Percentiles rank a stretch among this genome's conserved stretches.
These are phyloP conservation scores for Thunnus thynnus DNA, from an alignment of 2,113 vertebrate genomes.

Conservation along the genomic window DNA sequence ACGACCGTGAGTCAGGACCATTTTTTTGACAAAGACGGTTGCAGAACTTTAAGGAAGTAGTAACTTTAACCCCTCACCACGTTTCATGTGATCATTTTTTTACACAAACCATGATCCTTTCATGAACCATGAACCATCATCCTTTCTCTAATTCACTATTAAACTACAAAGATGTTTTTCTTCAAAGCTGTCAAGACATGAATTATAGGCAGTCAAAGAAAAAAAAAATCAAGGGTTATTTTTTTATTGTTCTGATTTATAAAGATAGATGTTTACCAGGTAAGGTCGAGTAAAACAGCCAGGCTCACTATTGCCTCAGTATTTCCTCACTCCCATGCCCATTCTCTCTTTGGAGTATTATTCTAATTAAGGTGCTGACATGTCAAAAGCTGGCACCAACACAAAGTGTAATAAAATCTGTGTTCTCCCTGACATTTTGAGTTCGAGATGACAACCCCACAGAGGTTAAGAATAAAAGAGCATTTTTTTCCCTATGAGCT, in stretches of 20 bases:
- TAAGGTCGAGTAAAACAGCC: slow-evolving; percentile 15
- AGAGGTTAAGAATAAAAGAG: not conserved
- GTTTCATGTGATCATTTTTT: too few species aligned
- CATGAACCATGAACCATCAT: too few species aligned
- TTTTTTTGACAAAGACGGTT: too few species aligned
- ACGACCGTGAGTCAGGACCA: too few species aligned
- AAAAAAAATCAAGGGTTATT: slow-evolving; percentile 1
- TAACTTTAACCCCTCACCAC: too few species aligned
- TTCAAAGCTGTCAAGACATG: slow-evolving; percentile 26
- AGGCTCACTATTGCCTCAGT: slow-evolving; percentile 34
- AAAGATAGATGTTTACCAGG: slow-evolving; percentile 38
- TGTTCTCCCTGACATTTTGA: slow-evolving; percentile 14
- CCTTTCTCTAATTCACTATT: not conserved
- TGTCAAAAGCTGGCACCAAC: slow-evolving; percentile 20
- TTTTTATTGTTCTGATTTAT: slow-evolving; percentile 37
- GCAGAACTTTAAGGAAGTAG: too few species aligned
- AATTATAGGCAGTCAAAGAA: slow-evolving; percentile 4
- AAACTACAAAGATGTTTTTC: not conserved
- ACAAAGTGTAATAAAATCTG: slow-evolving; percentile 2
- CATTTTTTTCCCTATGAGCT: not conserved
- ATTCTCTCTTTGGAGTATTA: slow-evolving; percentile 41
- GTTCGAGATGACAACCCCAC: slow-evolving; percentile 18
- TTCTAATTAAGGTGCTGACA: slow-evolving; percentile 51
- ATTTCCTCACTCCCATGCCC: slow-evolving; percentile 48
- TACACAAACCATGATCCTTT: too few species aligned